Base-by-base conservation (phyloP, 2,888 invertebrate genomes). In the Agriopis aurantiaria region DNA sequence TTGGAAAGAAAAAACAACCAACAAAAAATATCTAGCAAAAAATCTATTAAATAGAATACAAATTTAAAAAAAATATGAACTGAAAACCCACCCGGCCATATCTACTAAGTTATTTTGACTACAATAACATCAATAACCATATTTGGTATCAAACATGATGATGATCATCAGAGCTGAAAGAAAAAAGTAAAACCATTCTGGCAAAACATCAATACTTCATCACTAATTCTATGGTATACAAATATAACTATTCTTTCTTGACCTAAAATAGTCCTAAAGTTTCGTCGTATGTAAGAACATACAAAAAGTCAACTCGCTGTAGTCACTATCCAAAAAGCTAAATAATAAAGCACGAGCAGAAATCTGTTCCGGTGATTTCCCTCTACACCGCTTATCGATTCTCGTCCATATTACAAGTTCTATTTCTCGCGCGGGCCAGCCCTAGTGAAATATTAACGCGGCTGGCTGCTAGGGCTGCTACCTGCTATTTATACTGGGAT, bases 361-460 rank as follows among this genome's bases (percentile, higher is more conserved):
- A 71, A 69, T 67, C 66, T 55, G 56, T 45, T 48, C 41, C 33
- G 46, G 40, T 65, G 68, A 68, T 68, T 74, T 69, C 69, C 58
- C 64, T 53, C 55, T 45, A 41, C 56, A 57, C 12, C 61, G 59
- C 57, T 68, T 72, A 74, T 74, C 65, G 70, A 72, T 68, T 68
- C 58, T 12, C 70, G 66, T 70, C 64, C 57, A 70, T 72, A 64
- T 70, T 70, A 72, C 72, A 72, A 53, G 41, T 52, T 52, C 64
- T 67, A 61, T 71, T 69, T 62, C 66, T 57, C 64, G 67, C 55
- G 57, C 63, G 68, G 61, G 71, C 49, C 71, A 68, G 48, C 68
- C 66, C 68, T 73, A 6, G 23, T 58, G 7, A 46, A 58, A 58
- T 58, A 58, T 58, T 58, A 17, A 58, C 23, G 43, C 11, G 58